These are phyloP conservation scores for Pseudococcus viburni DNA, from an alignment of 2,888 invertebrate species.

Conservation along the genomic window DNA sequence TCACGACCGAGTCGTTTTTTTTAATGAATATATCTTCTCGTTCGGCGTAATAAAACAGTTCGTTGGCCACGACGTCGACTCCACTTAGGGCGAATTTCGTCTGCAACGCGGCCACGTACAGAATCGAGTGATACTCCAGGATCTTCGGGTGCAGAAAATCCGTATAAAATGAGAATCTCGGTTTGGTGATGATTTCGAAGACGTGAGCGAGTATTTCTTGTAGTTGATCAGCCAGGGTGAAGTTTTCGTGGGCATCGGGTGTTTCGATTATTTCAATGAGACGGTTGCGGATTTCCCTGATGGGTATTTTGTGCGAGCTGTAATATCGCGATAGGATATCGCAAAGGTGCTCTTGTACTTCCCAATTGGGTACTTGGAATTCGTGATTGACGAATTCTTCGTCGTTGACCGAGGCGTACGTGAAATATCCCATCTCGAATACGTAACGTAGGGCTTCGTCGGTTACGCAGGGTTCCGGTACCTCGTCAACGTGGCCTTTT, in stretches of 20 bases:
- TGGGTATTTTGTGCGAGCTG: not conserved
- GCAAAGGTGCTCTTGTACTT: not conserved
- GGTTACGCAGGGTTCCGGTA: not conserved
- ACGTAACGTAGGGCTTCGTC: not conserved
- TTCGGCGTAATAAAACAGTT: not conserved
- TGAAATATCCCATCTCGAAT: not conserved
- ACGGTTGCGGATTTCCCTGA: not conserved
- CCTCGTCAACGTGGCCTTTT: not conserved
- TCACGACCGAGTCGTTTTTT: conserved; percentile 3
- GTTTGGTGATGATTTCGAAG: not conserved
- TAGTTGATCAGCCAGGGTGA: not conserved
- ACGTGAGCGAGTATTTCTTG: not conserved
- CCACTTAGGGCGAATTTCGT: not conserved
- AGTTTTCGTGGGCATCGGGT: not conserved
- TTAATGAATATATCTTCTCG: conserved; percentile 15
- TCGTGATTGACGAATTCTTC: not conserved
- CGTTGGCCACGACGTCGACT: conserved; percentile 2
- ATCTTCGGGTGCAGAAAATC: not conserved
- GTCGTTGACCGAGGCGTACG: not conserved
- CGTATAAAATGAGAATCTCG: not conserved
- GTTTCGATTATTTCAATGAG: not conserved
- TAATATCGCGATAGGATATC: not conserved
- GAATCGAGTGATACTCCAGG: not conserved
- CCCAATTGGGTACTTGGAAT: not conserved
- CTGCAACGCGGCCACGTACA: conserved; percentile 11